phyloP scores from a whole-genome alignment of 2,888 invertebrate genomes.

The Stramonita haemastoma region DNA sequence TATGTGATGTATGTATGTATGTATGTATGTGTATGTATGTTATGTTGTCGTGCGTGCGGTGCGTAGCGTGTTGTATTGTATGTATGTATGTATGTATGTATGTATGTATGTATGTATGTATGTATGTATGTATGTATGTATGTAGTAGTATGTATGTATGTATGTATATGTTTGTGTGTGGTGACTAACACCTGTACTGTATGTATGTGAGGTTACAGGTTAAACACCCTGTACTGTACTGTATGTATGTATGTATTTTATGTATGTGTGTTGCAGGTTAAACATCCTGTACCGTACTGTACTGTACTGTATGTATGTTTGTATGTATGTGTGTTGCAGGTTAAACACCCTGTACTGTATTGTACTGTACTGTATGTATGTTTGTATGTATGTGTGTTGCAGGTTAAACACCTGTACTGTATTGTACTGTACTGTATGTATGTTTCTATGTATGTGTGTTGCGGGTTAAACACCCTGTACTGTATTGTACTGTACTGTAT shows the following conservation, averaged over 20 bases:
- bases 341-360: background rate
- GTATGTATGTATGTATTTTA: background rate
- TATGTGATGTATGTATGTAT: too few relatives aligned
- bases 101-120: background rate
- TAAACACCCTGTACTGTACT: too few relatives aligned
- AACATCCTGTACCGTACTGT: too few relatives aligned
- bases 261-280: background rate
- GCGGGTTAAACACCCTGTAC: background rate
- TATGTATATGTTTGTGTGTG: background rate
- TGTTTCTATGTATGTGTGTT: background rate
- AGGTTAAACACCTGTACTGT: too few relatives aligned
- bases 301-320: too few relatives aligned
- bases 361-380: background rate
- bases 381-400: background rate
- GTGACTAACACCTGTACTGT: too few relatives aligned
- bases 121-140: background rate
- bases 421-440: too few relatives aligned
- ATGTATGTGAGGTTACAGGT: too few relatives aligned
- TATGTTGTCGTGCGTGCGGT: too few relatives aligned
- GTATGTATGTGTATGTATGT: too few relatives aligned
- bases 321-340: background rate
- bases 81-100: background rate
- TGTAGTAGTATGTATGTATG: background rate
- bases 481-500: background rate
- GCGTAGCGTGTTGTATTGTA: background rate